Conservation (phyloP, 2,888 invertebrate genomes). For the Callosobruchus maculatus region DNA sequence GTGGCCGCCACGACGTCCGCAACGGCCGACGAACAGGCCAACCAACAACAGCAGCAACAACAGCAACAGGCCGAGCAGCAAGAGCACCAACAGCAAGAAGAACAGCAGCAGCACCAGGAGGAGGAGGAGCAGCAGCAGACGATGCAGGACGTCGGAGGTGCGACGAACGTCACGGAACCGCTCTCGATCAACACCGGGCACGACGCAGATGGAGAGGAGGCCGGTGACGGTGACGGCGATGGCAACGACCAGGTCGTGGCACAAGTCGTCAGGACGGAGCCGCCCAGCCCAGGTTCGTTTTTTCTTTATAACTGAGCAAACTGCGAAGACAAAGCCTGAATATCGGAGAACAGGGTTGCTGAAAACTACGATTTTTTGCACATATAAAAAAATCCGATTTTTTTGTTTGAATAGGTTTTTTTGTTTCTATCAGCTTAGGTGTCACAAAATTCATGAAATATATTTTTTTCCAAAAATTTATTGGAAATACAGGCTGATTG, state of each 20-base stretch:
- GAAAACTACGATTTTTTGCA: too few species aligned
- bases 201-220: constrained; percentile 57
- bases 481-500: too few species aligned
- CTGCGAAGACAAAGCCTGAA: too few species aligned
- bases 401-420: too few species aligned
- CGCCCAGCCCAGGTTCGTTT: constrained; percentile 72
- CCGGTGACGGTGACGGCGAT: constrained; percentile 55
- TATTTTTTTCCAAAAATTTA: too few species aligned
- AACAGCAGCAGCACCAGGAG: constrained; percentile 27
- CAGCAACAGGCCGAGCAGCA: background rate
- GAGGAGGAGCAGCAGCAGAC: constrained; percentile 6
- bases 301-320: too few species aligned
- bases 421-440: too few species aligned
- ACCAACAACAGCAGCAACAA: background rate
- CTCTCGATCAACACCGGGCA: constrained; percentile 49
- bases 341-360: too few species aligned
- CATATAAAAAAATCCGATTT: too few species aligned
- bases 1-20: constrained; percentile 11
- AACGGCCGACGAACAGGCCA: background rate
- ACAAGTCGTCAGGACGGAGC: constrained; percentile 80
- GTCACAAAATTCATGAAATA: too few species aligned
- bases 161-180: constrained; percentile 33
- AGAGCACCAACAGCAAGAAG: background rate
- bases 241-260: constrained; percentile 74
- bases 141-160: constrained; percentile 7